Percentiles rank a stretch among this genome's conserved stretches.
phyloP scores from a whole-genome alignment of 2,888 invertebrate genomes.

The Eupeodes latifasciatus region DNA sequence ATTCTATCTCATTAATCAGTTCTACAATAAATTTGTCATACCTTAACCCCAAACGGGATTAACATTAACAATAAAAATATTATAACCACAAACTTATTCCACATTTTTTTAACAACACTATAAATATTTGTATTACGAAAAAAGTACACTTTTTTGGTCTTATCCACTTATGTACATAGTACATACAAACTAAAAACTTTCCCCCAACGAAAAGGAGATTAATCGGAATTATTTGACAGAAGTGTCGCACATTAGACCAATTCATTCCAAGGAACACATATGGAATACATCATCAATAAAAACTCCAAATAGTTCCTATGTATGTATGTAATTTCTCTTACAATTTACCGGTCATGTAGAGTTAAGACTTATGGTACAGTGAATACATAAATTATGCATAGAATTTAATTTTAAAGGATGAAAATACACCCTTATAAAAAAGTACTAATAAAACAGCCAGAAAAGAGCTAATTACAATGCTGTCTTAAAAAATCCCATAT shows the following conservation, averaged over 20 bases:
- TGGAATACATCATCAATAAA: slow-evolving; percentile 21
- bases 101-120: slow-evolving; percentile 20
- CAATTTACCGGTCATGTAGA: neutral
- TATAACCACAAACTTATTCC: slow-evolving; percentile 40
- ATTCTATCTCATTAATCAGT: too few species aligned
- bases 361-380: neutral
- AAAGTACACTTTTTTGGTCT: neutral
- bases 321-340: neutral
- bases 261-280: slow-evolving; percentile 32
- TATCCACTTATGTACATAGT: slow-evolving; percentile 68
- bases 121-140: neutral
- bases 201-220: slow-evolving; percentile 51
- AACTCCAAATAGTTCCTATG: neutral
- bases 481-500: too few species aligned
- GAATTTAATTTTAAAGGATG: neutral
- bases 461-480: too few species aligned
- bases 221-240: slow-evolving; percentile 63
- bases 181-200: slow-evolving; percentile 52
- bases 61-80: slow-evolving; percentile 35
- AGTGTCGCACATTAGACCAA: slow-evolving; percentile 32
- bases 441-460: too few species aligned
- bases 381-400: neutral
- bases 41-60: neutral
- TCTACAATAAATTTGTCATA: neutral
- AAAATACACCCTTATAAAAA: neutral